phyloP scores from a whole-genome alignment of 1,140 invertebrate genomes.

The Drosophila pseudoobscura region DNA sequence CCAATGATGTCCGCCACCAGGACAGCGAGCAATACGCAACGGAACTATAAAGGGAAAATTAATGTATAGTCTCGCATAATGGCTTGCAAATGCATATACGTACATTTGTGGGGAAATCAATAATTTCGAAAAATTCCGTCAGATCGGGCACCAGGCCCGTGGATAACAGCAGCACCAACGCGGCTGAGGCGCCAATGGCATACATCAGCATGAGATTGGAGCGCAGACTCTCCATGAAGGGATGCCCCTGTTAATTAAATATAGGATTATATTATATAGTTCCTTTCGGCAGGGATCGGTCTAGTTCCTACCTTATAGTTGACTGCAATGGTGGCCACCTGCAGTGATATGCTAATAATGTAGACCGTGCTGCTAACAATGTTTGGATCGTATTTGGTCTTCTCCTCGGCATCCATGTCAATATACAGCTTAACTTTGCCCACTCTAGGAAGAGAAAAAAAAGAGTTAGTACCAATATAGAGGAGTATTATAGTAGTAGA shows the following conservation, averaged over 20 bases:
- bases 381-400: conserved; percentile 95
- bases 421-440: conserved; percentile 85
- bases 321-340: conserved; percentile 99
- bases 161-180: conserved; percentile 90
- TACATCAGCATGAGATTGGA: conserved; percentile 97
- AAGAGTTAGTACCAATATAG: too few relatives aligned
- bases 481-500: not conserved
- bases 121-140: conserved; percentile 93
- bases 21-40: conserved; percentile 90
- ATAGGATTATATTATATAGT: conserved; percentile 22
- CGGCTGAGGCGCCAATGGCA: conserved; percentile 91
- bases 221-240: conserved; percentile 98
- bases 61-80: not conserved
- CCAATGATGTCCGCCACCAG: conserved; percentile 92
- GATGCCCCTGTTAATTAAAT: conserved; percentile 91
- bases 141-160: conserved; percentile 91
- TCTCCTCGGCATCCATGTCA: conserved; percentile 87
- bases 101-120: conserved; percentile 93
- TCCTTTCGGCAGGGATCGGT: too few relatives aligned
- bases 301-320: conserved; percentile 94
- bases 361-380: conserved; percentile 99
- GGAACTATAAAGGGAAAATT: conserved; percentile 89
- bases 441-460: conserved; percentile 79
- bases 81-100: conserved; percentile 66
- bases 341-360: conserved; percentile 98